Conservation (phyloP, 2,888 invertebrate genomes). For the Cheilosia impressa region DNA sequence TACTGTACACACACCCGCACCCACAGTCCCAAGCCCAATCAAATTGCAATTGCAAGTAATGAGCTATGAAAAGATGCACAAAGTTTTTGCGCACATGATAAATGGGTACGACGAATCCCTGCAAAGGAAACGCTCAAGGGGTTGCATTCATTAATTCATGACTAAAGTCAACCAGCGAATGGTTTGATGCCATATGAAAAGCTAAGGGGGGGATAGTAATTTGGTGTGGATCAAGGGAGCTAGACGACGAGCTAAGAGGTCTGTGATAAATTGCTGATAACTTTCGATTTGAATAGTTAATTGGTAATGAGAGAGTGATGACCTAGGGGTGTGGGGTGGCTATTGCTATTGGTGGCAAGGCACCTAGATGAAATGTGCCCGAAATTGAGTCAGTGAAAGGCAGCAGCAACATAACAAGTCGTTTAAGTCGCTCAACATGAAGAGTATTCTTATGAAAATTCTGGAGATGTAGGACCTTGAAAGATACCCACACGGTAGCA, state of each 20-base stretch:
- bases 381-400: no score
- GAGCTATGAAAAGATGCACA: slow-evolving; percentile 70
- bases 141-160: slow-evolving; percentile 71
- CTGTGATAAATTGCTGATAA: slow-evolving; percentile 67
- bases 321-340: no score
- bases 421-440: no score
- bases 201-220: slow-evolving; percentile 2
- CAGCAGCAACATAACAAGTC: no score
- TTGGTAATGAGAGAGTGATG: background rate
- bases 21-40: background rate
- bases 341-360: no score
- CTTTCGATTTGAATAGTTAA: slow-evolving; percentile 68
- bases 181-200: slow-evolving; percentile 9
- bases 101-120: slow-evolving; percentile 62
- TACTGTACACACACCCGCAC: background rate
- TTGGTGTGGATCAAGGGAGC: slow-evolving; percentile 41
- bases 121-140: slow-evolving; percentile 39
- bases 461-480: no score
- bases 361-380: no score
- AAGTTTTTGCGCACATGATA: slow-evolving; percentile 72
- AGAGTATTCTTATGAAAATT: no score
- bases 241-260: slow-evolving; percentile 32
- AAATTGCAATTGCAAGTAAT: slow-evolving; percentile 68
- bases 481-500: no score
- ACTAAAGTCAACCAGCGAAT: slow-evolving; percentile 61